phyloP scores from a whole-genome alignment of 2,888 invertebrate species.

The Troilus luridus region DNA sequence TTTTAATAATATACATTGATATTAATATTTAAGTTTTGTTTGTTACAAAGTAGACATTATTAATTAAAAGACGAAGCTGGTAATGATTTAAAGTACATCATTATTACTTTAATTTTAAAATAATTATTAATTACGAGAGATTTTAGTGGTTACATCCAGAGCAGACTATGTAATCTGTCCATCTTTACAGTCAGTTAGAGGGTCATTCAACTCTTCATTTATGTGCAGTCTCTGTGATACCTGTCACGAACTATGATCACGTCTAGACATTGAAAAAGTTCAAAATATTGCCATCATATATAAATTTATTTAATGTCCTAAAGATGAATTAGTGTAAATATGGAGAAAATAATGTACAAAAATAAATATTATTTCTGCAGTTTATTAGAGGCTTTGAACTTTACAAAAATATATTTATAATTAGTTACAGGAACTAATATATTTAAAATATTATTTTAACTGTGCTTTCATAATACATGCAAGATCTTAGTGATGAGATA shows the following conservation, averaged over 20 bases:
- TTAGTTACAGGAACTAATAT: background rate
- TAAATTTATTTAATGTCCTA: too few relatives aligned
- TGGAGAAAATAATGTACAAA: too few relatives aligned
- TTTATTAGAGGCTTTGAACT: background rate
- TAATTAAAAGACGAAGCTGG: background rate
- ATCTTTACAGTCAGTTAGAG: constrained; percentile 30
- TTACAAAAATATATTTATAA: background rate
- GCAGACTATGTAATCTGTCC: constrained; percentile 10
- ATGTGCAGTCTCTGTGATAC: background rate
- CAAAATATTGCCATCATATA: background rate
- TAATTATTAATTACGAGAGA: background rate
- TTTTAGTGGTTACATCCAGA: background rate
- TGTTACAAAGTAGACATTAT: too few relatives aligned
- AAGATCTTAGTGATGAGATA: background rate
- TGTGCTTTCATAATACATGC: background rate
- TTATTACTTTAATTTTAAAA: background rate
- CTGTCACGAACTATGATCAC: background rate
- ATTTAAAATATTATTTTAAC: background rate
- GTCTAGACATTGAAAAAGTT: background rate
- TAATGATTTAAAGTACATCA: background rate
- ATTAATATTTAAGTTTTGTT: too few relatives aligned
- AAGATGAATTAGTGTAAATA: too few relatives aligned
- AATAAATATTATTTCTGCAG: too few relatives aligned
- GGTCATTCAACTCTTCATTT: constrained; percentile 27
- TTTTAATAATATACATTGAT: too few relatives aligned